Evolutionary conservation across 2,113 vertebrate species (phyloP), one percentile per base, ranked within the genome.

Genomic region (Aplodontia rufa): DNA sequence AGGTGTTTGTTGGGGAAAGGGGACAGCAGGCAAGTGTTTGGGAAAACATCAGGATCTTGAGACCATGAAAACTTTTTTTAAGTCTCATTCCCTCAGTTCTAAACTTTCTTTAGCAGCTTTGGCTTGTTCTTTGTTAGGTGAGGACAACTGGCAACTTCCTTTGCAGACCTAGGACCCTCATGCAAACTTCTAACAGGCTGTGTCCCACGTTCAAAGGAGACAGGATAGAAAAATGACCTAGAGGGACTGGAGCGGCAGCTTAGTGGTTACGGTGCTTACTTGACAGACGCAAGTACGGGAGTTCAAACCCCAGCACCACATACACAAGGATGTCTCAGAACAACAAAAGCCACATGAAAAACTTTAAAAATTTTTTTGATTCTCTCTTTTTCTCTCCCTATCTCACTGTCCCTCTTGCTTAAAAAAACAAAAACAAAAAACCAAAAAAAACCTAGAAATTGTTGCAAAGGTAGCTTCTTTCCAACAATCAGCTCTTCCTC

Each of bases 1-100:
- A 22, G 40, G 19, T 51, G 30, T 32, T 10, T 47, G 35, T 11
- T 11, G 32, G 0, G 13, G 2, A 20, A 8, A 14, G 26, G 9
- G 14, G n/a, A 58, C 72, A 64, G 30, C 3, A 7, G 26, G 53
- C 40, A 66, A 82, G 24, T 69, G 64, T 90, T 85, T 35, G 72
- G 55, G 22, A 32, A 74, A 42, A n/a, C 32, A 5, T 7, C 64
- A 40, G 55, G 11, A 49, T 49, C 12, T 51, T 12, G 51, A 86
- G n/a, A 58, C 24, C 10, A 8, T 53, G 32, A 51, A 45, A 42
- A 30, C 35, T 86, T 76, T 53, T 91, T 53, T 75, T 37, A 40
- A 74, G 37, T 71, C 35, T 51, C 26, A 45, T 68, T 45, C 66
- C 28, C 45, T 40, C 11, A 1, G 11, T 37, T 86, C 88, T 90